These are phyloP conservation scores for Vanessa cardui DNA, from an alignment of 2,888 invertebrate genomes.

Conservation along the genomic window DNA sequence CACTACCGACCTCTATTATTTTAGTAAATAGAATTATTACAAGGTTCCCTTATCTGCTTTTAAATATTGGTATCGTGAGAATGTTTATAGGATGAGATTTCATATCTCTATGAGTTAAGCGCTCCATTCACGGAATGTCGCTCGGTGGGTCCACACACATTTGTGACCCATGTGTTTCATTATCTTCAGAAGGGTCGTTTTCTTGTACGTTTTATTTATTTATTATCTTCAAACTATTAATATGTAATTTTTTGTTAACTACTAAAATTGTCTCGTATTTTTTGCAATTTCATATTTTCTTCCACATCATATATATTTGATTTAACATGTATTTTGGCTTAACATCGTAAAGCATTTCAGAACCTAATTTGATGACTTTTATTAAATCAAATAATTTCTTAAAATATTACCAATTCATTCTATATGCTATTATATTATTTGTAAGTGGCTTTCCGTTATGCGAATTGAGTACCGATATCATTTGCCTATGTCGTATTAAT, in stretches of 20 bases:
- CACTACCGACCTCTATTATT: constrained; percentile 25
- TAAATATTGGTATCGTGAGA: constrained; percentile 69
- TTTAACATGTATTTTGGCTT: no score
- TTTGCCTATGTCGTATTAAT: background rate
- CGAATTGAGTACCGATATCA: background rate
- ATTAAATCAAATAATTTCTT: no score
- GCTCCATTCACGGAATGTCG: constrained; percentile 68
- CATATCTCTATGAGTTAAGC: constrained; percentile 56
- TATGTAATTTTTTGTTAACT: no score
- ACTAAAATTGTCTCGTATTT: no score
- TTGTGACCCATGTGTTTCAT: constrained; percentile 65
- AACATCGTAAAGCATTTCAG: no score
- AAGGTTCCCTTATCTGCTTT: constrained; percentile 44
- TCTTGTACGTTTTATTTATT: constrained; percentile 23
- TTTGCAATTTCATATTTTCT: no score
- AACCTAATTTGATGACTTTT: no score
- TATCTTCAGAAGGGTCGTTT: constrained; percentile 17
- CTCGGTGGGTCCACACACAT: constrained; percentile 68
- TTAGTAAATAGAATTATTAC: constrained; percentile 16
- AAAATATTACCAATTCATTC: no score
- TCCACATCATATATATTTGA: no score
- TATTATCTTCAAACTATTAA: constrained; percentile 6
- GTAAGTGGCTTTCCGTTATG: no score
- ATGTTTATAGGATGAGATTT: constrained; percentile 60
- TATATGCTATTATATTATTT: no score